Percentiles rank a stretch among this genome's conserved stretches.
These are phyloP conservation scores for Balearica regulorum DNA, from an alignment of 2,797 vertebrate species.

Conservation along the genomic window DNA sequence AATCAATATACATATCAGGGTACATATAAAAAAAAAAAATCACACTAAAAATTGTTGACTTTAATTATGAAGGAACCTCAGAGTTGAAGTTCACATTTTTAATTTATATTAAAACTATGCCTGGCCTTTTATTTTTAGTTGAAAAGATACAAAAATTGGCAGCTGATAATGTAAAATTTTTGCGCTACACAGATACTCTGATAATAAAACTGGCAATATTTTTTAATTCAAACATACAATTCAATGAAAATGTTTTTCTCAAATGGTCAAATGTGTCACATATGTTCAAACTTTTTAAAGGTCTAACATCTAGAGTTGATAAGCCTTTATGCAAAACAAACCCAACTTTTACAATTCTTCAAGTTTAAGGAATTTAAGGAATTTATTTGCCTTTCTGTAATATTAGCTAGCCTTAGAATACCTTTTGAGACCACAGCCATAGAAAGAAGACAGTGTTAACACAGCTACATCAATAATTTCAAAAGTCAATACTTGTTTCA, in stretches of 20 bases:
- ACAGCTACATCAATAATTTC: not conserved
- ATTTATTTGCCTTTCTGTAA: not conserved
- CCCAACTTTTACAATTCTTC: not conserved
- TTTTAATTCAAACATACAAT: not conserved
- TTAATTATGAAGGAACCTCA: not conserved
- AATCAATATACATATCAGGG: not conserved
- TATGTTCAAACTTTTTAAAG: not conserved
- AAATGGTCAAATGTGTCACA: not conserved
- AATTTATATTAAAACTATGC: not conserved
- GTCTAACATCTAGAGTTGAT: not conserved
- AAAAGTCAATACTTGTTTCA: not conserved
- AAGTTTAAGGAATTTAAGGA: not conserved
- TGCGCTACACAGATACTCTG: not conserved
- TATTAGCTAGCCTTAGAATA: not conserved
- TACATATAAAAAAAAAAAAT: not conserved
- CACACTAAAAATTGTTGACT: not conserved
- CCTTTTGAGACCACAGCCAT: not conserved
- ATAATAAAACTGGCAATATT: not conserved
- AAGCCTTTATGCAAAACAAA: not conserved
- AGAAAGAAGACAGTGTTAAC: not conserved
- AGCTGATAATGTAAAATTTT: not conserved
- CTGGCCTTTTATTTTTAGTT: not conserved
- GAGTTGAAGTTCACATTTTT: not conserved
- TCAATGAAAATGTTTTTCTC: not conserved
- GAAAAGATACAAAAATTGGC: not conserved